Evolutionary conservation across 2,797 vertebrate species (phyloP), one percentile per base, ranked within the genome.

Genomic region (Rhodeus uyekii): DNA sequence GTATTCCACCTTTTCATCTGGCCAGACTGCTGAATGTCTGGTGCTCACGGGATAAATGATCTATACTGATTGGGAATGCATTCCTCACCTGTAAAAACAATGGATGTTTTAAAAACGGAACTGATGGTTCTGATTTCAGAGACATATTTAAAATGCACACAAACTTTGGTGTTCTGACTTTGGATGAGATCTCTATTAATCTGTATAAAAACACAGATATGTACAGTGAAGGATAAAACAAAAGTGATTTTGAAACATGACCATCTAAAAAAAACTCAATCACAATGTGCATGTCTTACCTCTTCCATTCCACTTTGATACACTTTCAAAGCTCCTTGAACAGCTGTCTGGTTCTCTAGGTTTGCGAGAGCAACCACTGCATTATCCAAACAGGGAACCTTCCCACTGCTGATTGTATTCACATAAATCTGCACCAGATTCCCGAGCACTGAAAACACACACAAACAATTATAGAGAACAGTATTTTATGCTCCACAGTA

Each of bases 351-450:
- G 24, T 92, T 93, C 83, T 92, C 89, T 12, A 89, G 81, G 83
- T 84, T 69, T 0, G 89, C 88, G 84, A 93, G 74, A 16, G 78
- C 42, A 58, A 87, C 34, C 71, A 92, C 85, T 4, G 88, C 87
- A 3, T 87, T 89, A 38, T 92, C 92, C 82, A 93, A 72, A 86
- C 87, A 90, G 22, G 89, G 88, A 12, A 92, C 78, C 0, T 79
- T n/a, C 2, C 88, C 87, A 22, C 83, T 90, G 76, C n/a, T 81
- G 44, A 92, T 90, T 12, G 88, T 87, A 2, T 90, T 83, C 36
- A 92, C 82, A 4, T 92, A 93, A 8, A 67, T 85, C 55, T 85
- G 46, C 0, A 81, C 87, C 50, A 93, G 76, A 27, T 78, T 55
- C 0, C 89, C 86, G 7, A 93, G 88, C 72, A 87, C 91, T 92